Evolutionary conservation across 2,797 vertebrate species (phyloP).

Genomic region (Tapera naevia): DNA sequence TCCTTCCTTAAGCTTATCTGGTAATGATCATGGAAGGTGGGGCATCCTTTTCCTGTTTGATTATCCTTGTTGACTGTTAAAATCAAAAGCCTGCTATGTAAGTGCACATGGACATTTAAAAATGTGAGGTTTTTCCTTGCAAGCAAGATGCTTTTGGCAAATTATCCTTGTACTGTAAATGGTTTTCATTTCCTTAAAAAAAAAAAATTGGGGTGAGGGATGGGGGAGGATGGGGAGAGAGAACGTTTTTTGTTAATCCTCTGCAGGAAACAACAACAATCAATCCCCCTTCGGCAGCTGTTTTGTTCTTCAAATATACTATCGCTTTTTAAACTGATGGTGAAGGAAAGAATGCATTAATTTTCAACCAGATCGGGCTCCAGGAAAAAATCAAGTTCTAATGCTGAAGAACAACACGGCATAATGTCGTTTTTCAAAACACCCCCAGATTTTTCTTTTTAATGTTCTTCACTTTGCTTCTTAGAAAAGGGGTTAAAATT

Average conservation of each 20-base stretch:
- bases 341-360: slow-evolving; percentile 69
- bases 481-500: slow-evolving; percentile 88
- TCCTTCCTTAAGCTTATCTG: slow-evolving; percentile 8
- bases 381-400: slow-evolving; percentile 68
- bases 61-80: neutral
- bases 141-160: slow-evolving; percentile 15
- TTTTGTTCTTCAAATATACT: slow-evolving; percentile 75
- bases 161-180: neutral
- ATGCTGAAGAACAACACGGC: slow-evolving; percentile 65
- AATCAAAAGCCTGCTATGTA: neutral
- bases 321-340: slow-evolving; percentile 75
- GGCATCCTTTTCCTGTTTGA: neutral
- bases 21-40: slow-evolving; percentile 16
- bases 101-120: neutral
- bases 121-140: neutral
- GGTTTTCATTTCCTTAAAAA: slow-evolving; percentile 9
- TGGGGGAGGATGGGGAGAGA: neutral
- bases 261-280: slow-evolving; percentile 60
- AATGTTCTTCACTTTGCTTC: slow-evolving; percentile 74
- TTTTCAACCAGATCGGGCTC: slow-evolving; percentile 70
- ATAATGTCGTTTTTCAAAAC: slow-evolving; percentile 73
- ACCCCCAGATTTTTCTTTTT: slow-evolving; percentile 66
- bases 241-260: slow-evolving; percentile 61
- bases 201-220: slow-evolving; percentile 25
- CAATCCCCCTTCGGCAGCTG: slow-evolving; percentile 62